phyloP scores from a whole-genome alignment of 1,140 invertebrate genomes.

The Atopsyche davidsoni region DNA sequence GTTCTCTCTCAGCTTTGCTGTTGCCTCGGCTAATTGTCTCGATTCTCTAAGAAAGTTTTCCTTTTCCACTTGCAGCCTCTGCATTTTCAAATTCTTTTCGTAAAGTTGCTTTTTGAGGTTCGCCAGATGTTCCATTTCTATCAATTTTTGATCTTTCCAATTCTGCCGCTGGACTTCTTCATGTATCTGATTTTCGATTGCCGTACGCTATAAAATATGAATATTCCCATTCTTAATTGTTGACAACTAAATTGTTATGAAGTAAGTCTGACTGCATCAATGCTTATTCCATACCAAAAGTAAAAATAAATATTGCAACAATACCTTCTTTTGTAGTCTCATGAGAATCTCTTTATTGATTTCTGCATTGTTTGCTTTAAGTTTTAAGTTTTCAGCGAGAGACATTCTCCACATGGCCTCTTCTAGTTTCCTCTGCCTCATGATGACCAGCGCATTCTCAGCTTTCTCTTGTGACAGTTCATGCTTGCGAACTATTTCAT shows the following conservation, averaged over 20 bases:
- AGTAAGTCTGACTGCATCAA: no score
- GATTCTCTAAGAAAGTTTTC: slow-evolving; percentile 23
- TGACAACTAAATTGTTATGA: no score
- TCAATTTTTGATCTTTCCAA: slow-evolving; percentile 16
- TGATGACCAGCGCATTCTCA: slow-evolving; percentile 15
- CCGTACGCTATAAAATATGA: slow-evolving; percentile 14
- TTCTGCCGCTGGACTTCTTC: slow-evolving; percentile 23
- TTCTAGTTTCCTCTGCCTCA: slow-evolving; percentile 20
- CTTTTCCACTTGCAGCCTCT: slow-evolving; percentile 13
- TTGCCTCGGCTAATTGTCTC: slow-evolving; percentile 18
- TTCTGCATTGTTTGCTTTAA: slow-evolving; percentile 18
- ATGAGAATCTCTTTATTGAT: slow-evolving; percentile 22
- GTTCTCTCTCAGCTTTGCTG: slow-evolving; percentile 25
- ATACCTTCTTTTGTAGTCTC: slow-evolving; percentile 19
- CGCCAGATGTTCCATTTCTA: slow-evolving; percentile 19
- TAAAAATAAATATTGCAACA: no score
- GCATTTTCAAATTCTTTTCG: slow-evolving; percentile 19
- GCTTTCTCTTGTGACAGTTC: slow-evolving; percentile 17
- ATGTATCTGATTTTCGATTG: slow-evolving; percentile 24
- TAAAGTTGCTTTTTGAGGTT: slow-evolving; percentile 18
- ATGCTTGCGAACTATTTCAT: slow-evolving; percentile 17
- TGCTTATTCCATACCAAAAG: no score
- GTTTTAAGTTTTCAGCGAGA: slow-evolving; percentile 12
- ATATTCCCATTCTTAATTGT: neutral
- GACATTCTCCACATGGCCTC: slow-evolving; percentile 18